Evolutionary conservation across 2,888 invertebrate species (phyloP), one percentile per base, ranked within the genome.

Genomic region (Mesoligia furuncula): DNA sequence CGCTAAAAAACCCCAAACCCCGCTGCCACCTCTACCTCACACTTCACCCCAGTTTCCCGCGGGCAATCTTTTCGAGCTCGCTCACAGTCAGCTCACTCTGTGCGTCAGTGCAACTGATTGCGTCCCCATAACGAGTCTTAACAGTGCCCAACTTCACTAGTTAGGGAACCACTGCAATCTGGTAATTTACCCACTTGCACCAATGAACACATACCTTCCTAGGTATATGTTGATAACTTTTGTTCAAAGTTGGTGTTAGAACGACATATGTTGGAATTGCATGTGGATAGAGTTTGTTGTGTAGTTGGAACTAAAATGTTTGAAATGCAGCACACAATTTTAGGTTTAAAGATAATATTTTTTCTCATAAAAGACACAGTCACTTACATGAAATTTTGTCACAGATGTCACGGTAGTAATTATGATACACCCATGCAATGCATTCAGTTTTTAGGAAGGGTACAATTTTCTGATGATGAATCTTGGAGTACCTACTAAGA

Each of bases 71-170:
- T 72, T 61, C 59, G 24, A 73, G 24, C 72, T 77, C 54, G n/a
- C 31, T n/a, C 51, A 48, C 31, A 57, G 39, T 73, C 17, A 31
- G 68, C 59, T n/a, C 36, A 59, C 27, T 64, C 42, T 39, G 67
- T 8, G 64, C 73, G 73, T 72, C 83, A 66, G 54, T 59, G 71
- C 86, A 73, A 66, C 83, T 84, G 83, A 84, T 84, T 84, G 83
- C 83, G 83, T 83, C 83, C 48, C 54, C 72, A 54, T 72, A 83
- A 84, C 78, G 83, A 84, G 42, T 83, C 67, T 64, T 68, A 73
- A 77, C 67, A 62, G 31, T 48, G 65, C 57, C 45, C 54, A 84
- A 84, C 83, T 84, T 78, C 68, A 74, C 73, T 59, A 64, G 77
- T 73, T 76, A 64, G 13, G 11, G 66, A 39, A 68, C 67, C 59